phyloP scores from a whole-genome alignment of 53 echinoderm and acorn worm genomes.

The Apostichopus leukothele region DNA sequence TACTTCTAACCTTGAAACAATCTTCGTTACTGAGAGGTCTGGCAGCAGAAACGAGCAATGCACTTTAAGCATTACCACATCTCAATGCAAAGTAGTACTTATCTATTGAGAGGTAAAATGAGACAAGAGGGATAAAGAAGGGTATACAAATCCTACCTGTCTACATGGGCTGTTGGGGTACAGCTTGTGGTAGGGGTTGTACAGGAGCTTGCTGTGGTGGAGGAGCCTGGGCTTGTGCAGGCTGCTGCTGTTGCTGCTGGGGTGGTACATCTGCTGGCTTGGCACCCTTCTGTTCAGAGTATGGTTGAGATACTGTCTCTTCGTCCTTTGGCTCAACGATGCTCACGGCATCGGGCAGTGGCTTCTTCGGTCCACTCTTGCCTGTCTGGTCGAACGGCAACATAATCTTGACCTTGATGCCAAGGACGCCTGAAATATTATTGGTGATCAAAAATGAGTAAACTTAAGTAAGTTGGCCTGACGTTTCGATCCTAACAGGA shows the following conservation, averaged over 20 bases:
- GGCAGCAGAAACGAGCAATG: too few species aligned
- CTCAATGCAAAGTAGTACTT: too few species aligned
- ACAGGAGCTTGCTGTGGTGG: conserved; percentile 58
- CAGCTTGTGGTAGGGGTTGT: conserved; percentile 6
- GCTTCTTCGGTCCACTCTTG: conserved; percentile 92
- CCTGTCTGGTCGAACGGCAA: conserved; percentile 83
- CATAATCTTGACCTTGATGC: conserved; percentile 99
- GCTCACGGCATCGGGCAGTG: conserved; percentile 95
- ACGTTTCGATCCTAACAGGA: too few species aligned
- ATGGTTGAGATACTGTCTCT: conserved; percentile 75
- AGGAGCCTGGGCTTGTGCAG: conserved; percentile 48
- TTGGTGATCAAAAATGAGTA: too few species aligned
- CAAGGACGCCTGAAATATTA: conserved; percentile 78
- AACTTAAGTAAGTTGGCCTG: too few species aligned
- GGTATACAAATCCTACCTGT: neutral
- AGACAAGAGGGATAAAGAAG: neutral
- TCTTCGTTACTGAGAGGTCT: too few species aligned
- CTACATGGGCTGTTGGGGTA: conserved; percentile 25
- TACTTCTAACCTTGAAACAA: too few species aligned
- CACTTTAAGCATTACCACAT: too few species aligned
- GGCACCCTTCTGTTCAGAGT: conserved; percentile 98
- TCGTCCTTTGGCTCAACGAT: conserved; percentile 96
- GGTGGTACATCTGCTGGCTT: conserved; percentile 65
- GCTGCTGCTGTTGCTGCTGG: conserved; percentile 43
- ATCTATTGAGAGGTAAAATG: too few species aligned